Evolutionary conservation across 2,797 vertebrate genomes (phyloP), one percentile per base, ranked within the genome.

Genomic region (Anguilla pacifica): DNA sequence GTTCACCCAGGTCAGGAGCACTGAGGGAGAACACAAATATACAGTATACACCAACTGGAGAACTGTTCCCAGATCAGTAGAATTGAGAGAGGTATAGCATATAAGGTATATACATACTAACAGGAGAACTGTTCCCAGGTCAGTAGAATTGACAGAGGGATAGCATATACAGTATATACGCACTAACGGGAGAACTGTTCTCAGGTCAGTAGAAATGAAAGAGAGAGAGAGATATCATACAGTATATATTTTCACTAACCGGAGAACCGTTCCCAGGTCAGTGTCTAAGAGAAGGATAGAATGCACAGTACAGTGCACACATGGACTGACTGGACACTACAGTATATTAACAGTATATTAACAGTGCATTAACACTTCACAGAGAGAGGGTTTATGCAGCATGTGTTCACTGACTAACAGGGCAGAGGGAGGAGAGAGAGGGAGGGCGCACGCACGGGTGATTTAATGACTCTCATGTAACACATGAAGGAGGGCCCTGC

Each of bases 1-100:
- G 94, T 99, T 99, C 93, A 98, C 96, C 98, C 98, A 99, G 0
- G 98, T 99, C 91, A 99, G 96, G 86, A 99, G 93, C 93, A 96
- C 96, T 97, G 81, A 79, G 88, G 85, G 55, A 84, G 31, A 39
- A 39, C 35, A 31, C 7, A 19, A 1, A 84, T 25, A 81, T 15
- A 81, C 74, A 79, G 31, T 77, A 39, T 77, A 39, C 86, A 87
- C 39, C 39, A 25, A 87, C 49, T 31, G 67, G 25, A 25, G 28
- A 11, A 49, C 39, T 81, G 77, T 22, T 22, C 19, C 13, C 43
- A 77, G 64, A 28, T 28, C n/a, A 86, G 72, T 11, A 49, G 46
- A 11, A 53, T 64, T 39, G 9, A 28, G 85, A 85, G 67, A 86
- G 15, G 22, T 6, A 25, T 5, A 11, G 2, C 1, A 28, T 5